phyloP scores from a whole-genome alignment of 2,113 vertebrate species.

The Myrmecobius fasciatus region DNA sequence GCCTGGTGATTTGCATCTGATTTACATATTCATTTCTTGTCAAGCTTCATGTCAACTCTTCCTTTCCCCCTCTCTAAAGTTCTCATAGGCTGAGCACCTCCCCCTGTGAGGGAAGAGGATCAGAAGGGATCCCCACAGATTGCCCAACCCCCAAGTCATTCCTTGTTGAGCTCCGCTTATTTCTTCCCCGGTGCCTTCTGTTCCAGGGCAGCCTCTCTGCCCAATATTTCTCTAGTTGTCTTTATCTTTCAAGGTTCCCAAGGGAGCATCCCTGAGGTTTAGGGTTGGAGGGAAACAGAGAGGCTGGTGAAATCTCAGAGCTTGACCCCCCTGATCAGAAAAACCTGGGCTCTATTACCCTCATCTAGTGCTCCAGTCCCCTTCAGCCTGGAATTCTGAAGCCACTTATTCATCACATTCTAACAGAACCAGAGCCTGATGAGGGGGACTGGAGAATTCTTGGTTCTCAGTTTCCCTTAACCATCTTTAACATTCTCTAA shows the following conservation, averaged over 20 bases:
- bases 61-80: background rate
- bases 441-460: background rate
- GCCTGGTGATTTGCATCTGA: constrained; percentile 10
- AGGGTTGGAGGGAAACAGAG: constrained; percentile 3
- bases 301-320: background rate
- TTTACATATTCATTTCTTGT: constrained; percentile 33
- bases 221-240: background rate
- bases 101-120: background rate
- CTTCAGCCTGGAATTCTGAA: background rate
- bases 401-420: background rate
- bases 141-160: background rate
- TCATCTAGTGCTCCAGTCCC: background rate
- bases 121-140: background rate
- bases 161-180: background rate
- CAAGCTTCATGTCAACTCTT: background rate
- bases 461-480: background rate
- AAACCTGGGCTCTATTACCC: background rate
- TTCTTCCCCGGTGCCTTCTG: background rate
- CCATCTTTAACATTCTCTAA: background rate
- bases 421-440: background rate
- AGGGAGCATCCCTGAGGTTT: background rate
- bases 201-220: background rate
- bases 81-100: background rate
- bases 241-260: background rate
- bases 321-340: background rate